Conservation (phyloP, 1,140 invertebrate species). For the Cydia fagiglandana region DNA sequence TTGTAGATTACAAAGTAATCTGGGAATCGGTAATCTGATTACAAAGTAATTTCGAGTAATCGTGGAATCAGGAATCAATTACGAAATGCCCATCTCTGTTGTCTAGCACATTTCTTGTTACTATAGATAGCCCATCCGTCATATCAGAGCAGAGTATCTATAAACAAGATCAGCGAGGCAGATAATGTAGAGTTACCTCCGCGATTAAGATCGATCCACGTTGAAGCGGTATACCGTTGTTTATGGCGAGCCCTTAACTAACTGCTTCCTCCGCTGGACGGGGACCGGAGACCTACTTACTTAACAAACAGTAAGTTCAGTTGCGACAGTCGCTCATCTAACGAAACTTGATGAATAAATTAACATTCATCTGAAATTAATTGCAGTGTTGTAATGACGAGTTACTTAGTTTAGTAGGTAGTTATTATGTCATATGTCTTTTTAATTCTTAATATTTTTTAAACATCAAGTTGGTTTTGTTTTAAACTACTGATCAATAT, state of each 20-base stretch:
- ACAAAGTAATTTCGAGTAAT: too few relatives aligned
- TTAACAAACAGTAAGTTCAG: neutral
- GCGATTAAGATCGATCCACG: constrained; percentile 20
- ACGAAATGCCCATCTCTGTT: too few relatives aligned
- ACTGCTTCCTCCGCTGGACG: constrained; percentile 14
- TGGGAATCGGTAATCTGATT: too few relatives aligned
- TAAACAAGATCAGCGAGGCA: neutral
- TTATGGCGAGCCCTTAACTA: constrained; percentile 8
- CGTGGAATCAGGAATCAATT: too few relatives aligned
- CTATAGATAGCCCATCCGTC: neutral
- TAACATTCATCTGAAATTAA: neutral
- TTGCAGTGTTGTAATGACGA: neutral
- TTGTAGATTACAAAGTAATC: too few relatives aligned
- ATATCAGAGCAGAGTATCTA: neutral
- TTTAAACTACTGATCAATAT: too few relatives aligned
- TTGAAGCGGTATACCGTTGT: constrained; percentile 1
- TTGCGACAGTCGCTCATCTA: neutral
- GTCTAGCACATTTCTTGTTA: neutral
- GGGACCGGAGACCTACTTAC: neutral
- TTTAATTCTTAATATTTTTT: neutral
- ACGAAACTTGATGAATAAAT: constrained; percentile 13
- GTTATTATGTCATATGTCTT: neutral
- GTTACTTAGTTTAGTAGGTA: neutral
- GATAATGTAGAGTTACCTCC: constrained; percentile 14
- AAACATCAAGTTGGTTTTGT: neutral